Evolutionary conservation across 2,113 vertebrate genomes (phyloP).

Genomic region (Meleagris gallopavo): DNA sequence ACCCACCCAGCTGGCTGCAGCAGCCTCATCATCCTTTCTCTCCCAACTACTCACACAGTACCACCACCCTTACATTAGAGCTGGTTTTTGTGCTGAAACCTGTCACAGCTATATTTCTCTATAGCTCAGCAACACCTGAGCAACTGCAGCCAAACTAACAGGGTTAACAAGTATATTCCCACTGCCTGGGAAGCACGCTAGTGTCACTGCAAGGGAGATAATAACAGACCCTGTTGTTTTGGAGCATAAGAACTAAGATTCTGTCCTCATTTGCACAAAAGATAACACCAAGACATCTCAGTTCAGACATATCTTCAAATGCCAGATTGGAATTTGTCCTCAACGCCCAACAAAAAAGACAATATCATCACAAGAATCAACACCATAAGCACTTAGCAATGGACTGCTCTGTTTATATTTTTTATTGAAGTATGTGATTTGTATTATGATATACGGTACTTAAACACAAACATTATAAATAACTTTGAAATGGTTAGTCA

Average conservation of each 20-base stretch:
- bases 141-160: background rate
- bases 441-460: background rate
- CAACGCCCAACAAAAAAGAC: background rate
- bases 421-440: background rate
- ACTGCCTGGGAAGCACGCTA: background rate
- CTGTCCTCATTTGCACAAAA: background rate
- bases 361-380: background rate
- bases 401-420: conserved; percentile 4
- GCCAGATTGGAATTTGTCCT: background rate
- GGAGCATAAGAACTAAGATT: background rate
- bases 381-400: background rate
- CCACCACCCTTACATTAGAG: background rate
- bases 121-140: background rate
- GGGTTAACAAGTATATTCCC: background rate
- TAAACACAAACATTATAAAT: conserved; percentile 66
- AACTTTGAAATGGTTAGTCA: conserved; percentile 54
- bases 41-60: background rate
- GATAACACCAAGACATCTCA: background rate
- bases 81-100: background rate
- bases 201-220: background rate
- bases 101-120: background rate
- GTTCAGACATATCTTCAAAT: background rate
- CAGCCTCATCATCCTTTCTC: background rate
- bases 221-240: background rate
- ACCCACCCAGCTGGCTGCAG: background rate